phyloP scores from a whole-genome alignment of 2,797 vertebrate species.

The Parauchenoglanis ngamensis region DNA sequence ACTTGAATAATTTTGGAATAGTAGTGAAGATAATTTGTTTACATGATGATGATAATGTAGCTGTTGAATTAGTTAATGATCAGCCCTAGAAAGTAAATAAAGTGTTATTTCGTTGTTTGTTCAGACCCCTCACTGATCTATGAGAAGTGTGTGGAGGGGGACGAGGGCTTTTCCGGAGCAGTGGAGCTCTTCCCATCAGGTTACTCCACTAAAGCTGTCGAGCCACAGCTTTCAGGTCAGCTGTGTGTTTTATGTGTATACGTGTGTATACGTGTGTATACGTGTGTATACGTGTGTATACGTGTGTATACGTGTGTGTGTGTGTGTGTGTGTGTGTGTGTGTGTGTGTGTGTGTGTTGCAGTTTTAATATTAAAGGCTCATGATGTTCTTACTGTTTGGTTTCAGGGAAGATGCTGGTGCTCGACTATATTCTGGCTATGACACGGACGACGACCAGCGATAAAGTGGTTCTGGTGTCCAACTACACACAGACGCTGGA shows the following conservation, averaged over 20 bases:
- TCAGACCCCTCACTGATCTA: constrained; percentile 91
- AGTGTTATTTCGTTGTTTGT: background rate
- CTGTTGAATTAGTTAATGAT: background rate
- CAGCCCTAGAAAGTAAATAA: background rate
- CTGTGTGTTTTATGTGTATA: background rate
- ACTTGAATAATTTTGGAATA: background rate
- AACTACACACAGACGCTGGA: constrained; percentile 98
- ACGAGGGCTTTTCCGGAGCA: constrained; percentile 88
- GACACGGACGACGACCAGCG: constrained; percentile 84
- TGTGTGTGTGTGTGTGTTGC: background rate
- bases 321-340: too few relatives aligned
- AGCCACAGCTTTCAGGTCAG: constrained; percentile 92
- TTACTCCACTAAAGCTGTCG: constrained; percentile 84
- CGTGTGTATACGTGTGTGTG: too few relatives aligned
- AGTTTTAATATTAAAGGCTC: background rate
- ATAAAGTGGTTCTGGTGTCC: constrained; percentile 96
- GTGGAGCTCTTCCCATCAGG: constrained; percentile 86
- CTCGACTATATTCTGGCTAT: constrained; percentile 94
- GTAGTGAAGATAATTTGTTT: background rate
- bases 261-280: too few relatives aligned
- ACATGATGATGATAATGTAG: too few relatives aligned
- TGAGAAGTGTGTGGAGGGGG: constrained; percentile 89
- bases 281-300: too few relatives aligned
- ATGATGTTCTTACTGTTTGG: background rate
- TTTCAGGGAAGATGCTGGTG: constrained; percentile 93